Conservation (phyloP, 2,113 vertebrate genomes). For the Sakesphorus luctuosus region DNA sequence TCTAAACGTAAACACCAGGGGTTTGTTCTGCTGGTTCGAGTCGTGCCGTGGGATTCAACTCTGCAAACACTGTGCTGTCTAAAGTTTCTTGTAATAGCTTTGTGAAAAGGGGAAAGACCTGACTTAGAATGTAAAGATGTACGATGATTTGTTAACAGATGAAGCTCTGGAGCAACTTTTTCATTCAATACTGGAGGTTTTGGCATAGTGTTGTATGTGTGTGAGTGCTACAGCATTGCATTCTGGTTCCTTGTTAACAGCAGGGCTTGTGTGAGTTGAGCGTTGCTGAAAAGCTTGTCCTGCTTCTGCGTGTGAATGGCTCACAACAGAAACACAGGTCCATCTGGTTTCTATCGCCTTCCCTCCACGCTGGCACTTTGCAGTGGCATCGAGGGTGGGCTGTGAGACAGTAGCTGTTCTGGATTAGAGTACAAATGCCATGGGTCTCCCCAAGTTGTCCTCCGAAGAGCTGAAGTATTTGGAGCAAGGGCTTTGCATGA, state of each 20-base stretch:
- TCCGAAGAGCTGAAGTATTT: not conserved
- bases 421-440: not conserved
- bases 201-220: rapidly evolving
- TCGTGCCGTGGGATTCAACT: not conserved
- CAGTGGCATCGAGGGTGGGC: rapidly evolving
- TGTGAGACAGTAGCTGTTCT: not conserved
- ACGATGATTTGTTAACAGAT: not conserved
- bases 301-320: rapidly evolving
- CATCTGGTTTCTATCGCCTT: not conserved
- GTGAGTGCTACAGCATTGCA: not conserved
- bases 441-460: rapidly evolving
- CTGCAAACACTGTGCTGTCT: not conserved
- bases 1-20: not conserved
- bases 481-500: not conserved
- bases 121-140: not conserved
- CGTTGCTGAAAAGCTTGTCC: not conserved
- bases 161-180: not conserved
- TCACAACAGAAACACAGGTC: not conserved
- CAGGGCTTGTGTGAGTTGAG: not conserved
- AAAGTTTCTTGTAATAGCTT: not conserved
- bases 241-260: not conserved
- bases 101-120: not conserved
- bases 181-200: not conserved
- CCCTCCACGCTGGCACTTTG: not conserved
- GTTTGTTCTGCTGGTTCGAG: not conserved